phyloP scores from a whole-genome alignment of 2,113 vertebrate genomes.

The Neogobius melanostomus region DNA sequence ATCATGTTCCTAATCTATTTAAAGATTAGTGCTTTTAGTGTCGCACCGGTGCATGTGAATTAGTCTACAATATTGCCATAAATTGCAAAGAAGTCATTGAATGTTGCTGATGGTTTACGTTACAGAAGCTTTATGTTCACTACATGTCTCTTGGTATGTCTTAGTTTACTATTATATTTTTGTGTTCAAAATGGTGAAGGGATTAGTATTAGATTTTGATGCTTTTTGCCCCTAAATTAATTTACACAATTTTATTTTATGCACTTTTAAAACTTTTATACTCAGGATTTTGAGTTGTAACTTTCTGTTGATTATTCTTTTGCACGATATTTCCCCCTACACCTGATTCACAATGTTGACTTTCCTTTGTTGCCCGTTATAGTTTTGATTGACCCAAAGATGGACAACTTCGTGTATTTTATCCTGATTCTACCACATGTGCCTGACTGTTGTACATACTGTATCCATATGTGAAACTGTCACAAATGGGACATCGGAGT shows the following conservation, averaged over 20 bases:
- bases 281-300: conserved; percentile 41
- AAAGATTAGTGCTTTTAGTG: background rate
- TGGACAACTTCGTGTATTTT: conserved; percentile 23
- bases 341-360: background rate
- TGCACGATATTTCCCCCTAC: conserved; percentile 39
- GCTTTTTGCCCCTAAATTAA: background rate
- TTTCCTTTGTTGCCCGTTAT: conserved; percentile 25
- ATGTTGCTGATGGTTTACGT: background rate
- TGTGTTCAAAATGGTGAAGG: conserved; percentile 21
- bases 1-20: background rate
- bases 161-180: conserved; percentile 25
- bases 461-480: conserved; percentile 12
- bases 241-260: conserved; percentile 25
- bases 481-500: conserved; percentile 13
- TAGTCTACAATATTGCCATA: conserved; percentile 12
- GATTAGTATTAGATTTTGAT: background rate
- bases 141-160: background rate
- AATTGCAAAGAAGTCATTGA: background rate
- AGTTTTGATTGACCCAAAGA: conserved; percentile 48
- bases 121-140: background rate
- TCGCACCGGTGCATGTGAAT: background rate
- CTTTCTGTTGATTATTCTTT: conserved; percentile 38
- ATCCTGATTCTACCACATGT: conserved; percentile 72
- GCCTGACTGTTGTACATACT: conserved; percentile 58
- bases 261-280: conserved; percentile 44